Conservation (phyloP, 2,797 vertebrate species). For the Stomatorhinus walkeri region DNA sequence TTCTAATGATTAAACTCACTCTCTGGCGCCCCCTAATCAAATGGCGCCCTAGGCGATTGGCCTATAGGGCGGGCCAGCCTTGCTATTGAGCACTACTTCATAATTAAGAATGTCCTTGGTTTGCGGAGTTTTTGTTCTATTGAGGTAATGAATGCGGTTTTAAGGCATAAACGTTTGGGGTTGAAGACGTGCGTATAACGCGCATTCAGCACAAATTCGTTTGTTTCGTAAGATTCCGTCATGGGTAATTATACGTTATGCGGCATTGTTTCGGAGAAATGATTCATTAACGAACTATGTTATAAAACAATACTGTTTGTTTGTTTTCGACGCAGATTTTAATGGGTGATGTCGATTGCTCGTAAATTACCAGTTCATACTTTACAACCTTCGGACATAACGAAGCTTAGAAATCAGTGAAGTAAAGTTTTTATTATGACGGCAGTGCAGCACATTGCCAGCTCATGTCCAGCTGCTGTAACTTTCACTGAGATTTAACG, state of each 20-base stretch:
- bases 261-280: not conserved
- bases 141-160: not conserved
- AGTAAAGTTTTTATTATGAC: not conserved
- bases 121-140: not conserved
- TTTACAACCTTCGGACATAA: not conserved
- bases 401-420: not conserved
- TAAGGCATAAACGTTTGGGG: not conserved
- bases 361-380: not conserved
- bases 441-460: not conserved
- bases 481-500: not conserved
- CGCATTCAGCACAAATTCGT: not conserved
- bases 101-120: not conserved
- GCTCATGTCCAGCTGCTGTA: not conserved
- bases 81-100: not conserved
- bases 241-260: not conserved
- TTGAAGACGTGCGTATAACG: not conserved
- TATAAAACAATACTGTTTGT: not conserved
- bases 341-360: not conserved
- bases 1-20: not conserved
- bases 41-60: not conserved
- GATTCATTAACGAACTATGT: conserved; percentile 9
- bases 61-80: not conserved
- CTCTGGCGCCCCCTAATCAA: not conserved
- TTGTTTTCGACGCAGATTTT: not conserved
- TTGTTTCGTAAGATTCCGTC: conserved; percentile 1